phyloP scores from a whole-genome alignment of 2,888 invertebrate species.

The Lithodes maja region DNA sequence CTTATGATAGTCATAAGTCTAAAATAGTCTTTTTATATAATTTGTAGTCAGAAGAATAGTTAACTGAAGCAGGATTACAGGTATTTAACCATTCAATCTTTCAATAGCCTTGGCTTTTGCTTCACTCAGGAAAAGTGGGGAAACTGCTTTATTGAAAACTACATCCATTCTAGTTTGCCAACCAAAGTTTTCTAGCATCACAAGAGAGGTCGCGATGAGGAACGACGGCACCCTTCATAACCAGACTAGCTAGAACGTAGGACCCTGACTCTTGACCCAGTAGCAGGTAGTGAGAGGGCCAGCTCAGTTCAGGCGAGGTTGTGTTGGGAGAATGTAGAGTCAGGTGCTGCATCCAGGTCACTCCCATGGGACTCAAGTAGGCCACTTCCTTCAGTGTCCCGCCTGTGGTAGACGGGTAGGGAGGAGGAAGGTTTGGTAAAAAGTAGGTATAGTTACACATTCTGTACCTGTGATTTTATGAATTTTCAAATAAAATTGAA shows the following conservation, averaged over 20 bases:
- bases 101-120: too few relatives aligned
- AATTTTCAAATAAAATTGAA: too few relatives aligned
- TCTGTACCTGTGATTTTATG: too few relatives aligned
- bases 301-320: neutral
- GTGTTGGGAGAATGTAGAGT: neutral
- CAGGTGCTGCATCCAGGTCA: conserved; percentile 40
- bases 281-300: conserved; percentile 41
- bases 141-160: too few relatives aligned
- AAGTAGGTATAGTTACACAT: neutral
- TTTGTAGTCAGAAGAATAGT: too few relatives aligned
- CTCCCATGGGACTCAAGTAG: conserved; percentile 11
- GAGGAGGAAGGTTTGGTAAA: neutral
- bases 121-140: too few relatives aligned
- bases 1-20: too few relatives aligned
- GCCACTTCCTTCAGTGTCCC: conserved; percentile 35
- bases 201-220: neutral
- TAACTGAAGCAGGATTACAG: too few relatives aligned
- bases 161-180: too few relatives aligned
- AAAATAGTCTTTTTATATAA: too few relatives aligned
- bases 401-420: conserved; percentile 20
- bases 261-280: conserved; percentile 29
- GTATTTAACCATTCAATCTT: too few relatives aligned
- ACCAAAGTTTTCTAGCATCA: neutral
- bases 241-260: conserved; percentile 18
- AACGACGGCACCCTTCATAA: conserved; percentile 37